phyloP scores from a whole-genome alignment of 2,797 vertebrate species.

The Crocodylus rhombifer region DNA sequence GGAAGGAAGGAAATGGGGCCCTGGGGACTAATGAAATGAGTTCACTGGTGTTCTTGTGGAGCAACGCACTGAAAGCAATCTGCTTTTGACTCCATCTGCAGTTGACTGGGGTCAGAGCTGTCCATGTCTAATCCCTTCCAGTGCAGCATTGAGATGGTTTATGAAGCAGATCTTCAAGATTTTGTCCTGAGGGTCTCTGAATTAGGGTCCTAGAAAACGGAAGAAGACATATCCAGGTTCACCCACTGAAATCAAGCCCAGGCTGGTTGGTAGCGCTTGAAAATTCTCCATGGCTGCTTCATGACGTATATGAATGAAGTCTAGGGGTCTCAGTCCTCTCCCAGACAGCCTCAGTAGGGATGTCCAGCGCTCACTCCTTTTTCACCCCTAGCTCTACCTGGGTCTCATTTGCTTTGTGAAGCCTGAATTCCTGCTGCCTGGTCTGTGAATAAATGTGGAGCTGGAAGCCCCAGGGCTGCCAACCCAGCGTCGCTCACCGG shows the following conservation, averaged over 20 bases:
- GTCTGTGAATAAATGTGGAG: rapidly evolving
- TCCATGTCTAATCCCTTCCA: neutral
- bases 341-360: neutral
- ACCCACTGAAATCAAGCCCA: rapidly evolving
- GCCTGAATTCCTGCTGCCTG: rapidly evolving
- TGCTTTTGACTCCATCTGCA: conserved; percentile 1
- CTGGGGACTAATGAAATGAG: conserved; percentile 57
- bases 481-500: conserved; percentile 3
- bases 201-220: rapidly evolving
- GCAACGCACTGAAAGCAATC: conserved; percentile 42
- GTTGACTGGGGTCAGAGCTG: conserved; percentile 37
- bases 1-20: conserved; percentile 37
- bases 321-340: neutral
- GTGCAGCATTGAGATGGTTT: neutral
- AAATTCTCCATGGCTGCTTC: rapidly evolving
- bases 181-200: neutral
- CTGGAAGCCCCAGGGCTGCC: neutral
- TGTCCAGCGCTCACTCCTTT: neutral
- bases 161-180: conserved; percentile 16
- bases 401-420: neutral
- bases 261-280: rapidly evolving
- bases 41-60: conserved; percentile 50
- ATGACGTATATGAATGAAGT: rapidly evolving
- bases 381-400: neutral
- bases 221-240: rapidly evolving